Evolutionary conservation across 1,140 invertebrate genomes (phyloP).

Genomic region (Drosophila baimaii): DNA sequence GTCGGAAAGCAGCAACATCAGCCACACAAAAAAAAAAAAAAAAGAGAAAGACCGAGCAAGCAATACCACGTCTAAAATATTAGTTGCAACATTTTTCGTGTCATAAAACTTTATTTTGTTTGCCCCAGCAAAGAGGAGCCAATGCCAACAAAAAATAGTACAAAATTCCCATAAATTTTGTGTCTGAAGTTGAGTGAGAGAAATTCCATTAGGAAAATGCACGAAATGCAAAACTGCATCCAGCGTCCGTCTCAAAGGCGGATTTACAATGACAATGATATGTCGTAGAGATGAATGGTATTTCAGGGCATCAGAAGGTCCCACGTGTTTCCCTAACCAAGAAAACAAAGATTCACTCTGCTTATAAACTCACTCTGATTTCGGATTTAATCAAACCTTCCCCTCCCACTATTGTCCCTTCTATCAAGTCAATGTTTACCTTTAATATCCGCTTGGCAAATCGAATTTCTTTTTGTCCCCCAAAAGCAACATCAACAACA

Average conservation of each 20-base stretch:
- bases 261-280: conserved; percentile 39
- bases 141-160: conserved; percentile 20
- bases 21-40: conserved; percentile 14
- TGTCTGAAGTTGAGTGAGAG: conserved; percentile 12
- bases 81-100: conserved; percentile 80
- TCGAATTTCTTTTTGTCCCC: conserved; percentile 28
- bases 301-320: background rate
- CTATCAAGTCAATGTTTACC: conserved; percentile 48
- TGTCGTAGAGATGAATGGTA: conserved; percentile 4
- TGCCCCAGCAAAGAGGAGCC: conserved; percentile 21
- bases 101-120: conserved; percentile 74
- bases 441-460: conserved; percentile 55
- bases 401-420: background rate
- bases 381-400: conserved; percentile 19
- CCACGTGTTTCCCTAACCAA: background rate
- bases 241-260: conserved; percentile 36
- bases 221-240: conserved; percentile 48
- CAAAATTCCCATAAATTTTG: conserved; percentile 40
- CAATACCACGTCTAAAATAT: conserved; percentile 70
- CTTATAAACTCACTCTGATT: conserved; percentile 5
- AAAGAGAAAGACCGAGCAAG: conserved; percentile 8
- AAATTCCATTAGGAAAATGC: conserved; percentile 23
- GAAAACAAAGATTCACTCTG: conserved; percentile 1
- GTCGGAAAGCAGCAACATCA: conserved; percentile 43
- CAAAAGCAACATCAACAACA: conserved; percentile 48